Evolutionary conservation across 2,888 invertebrate species (phyloP).

Genomic region (Digitonthophagus gazella): DNA sequence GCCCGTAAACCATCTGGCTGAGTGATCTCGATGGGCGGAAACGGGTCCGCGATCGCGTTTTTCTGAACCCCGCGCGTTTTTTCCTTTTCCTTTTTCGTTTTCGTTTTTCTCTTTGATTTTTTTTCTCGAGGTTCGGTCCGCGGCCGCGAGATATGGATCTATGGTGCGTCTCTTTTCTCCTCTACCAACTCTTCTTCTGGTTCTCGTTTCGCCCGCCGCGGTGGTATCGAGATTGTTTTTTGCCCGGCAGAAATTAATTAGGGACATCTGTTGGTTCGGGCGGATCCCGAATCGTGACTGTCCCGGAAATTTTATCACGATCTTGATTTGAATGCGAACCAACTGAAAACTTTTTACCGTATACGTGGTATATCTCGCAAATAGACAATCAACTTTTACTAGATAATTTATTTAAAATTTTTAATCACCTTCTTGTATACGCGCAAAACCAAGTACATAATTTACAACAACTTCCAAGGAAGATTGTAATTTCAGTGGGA

Average conservation of each 20-base stretch:
- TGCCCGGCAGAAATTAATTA: conserved; percentile 7
- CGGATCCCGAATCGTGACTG: background rate
- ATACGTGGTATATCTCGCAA: too few species aligned
- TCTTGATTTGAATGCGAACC: conserved; percentile 1
- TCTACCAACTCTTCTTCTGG: background rate
- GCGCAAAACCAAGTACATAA: too few species aligned
- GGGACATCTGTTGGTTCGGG: conserved; percentile 12
- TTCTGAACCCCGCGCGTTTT: background rate
- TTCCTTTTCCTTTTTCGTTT: background rate
- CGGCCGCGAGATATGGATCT: conserved; percentile 2
- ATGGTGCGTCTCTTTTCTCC: background rate
- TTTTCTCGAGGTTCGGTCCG: background rate
- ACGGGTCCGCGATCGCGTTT: conserved; percentile 21
- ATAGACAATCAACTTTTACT: too few species aligned
- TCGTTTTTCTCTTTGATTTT: background rate
- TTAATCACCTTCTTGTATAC: too few species aligned
- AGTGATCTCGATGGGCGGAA: conserved; percentile 34
- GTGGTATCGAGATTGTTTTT: background rate
- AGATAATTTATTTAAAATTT: too few species aligned
- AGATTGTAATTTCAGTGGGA: background rate
- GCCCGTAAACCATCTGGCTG: conserved; percentile 34
- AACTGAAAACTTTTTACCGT: too few species aligned
- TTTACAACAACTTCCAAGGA: too few species aligned
- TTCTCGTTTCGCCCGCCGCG: conserved; percentile 6
- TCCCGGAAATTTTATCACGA: conserved; percentile 10